These are phyloP conservation scores for Sminthurinus aureus DNA, from an alignment of 2,888 invertebrate species.

Conservation along the genomic window DNA sequence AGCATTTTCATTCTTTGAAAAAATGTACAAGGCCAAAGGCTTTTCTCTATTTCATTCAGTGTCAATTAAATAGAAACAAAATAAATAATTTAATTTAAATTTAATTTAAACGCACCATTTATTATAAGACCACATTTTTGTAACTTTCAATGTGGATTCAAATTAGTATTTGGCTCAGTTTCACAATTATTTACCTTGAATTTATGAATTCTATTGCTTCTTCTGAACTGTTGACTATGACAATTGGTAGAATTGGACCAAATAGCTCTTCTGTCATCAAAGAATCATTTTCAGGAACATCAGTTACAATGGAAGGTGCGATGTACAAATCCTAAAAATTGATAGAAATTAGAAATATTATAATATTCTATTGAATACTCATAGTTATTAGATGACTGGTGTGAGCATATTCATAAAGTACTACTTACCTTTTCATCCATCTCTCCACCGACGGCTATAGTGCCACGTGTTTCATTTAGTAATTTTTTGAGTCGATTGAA, in stretches of 20 bases:
- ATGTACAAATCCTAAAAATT: constrained; percentile 73
- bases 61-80: not conserved
- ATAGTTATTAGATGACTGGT: not conserved
- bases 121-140: no score
- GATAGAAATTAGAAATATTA: not conserved
- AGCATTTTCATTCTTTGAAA: constrained; percentile 72
- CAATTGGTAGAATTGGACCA: constrained; percentile 92
- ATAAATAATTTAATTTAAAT: not conserved
- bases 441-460: constrained; percentile 79
- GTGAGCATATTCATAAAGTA: not conserved
- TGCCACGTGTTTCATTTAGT: constrained; percentile 61
- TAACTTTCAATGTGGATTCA: no score
- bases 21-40: constrained; percentile 88
- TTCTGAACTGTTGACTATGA: constrained; percentile 80
- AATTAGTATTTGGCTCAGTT: no score
- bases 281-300: not conserved
- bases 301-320: constrained; percentile 76
- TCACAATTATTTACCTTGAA: constrained; percentile 25
- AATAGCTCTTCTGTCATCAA: constrained; percentile 82
- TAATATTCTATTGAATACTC: not conserved
- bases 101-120: no score
- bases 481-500: constrained; percentile 67
- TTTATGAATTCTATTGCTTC: constrained; percentile 89
- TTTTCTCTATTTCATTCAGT: constrained; percentile 73
- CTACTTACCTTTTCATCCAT: constrained; percentile 68